Base-by-base conservation (phyloP, 2,888 invertebrate genomes). In the Laspeyria flexula region DNA sequence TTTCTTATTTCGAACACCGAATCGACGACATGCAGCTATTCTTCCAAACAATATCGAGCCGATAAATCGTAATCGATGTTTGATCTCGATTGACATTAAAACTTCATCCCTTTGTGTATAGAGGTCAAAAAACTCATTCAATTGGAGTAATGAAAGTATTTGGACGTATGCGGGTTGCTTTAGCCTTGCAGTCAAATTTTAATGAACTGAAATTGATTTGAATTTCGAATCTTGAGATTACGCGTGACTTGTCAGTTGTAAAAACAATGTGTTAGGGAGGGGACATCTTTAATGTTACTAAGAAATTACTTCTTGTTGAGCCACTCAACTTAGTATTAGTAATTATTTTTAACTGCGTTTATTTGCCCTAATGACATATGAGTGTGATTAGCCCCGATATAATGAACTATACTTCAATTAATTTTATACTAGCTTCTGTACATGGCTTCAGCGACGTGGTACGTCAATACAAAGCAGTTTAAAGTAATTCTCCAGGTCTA, bases 61-160 rank as follows among this genome's bases (percentile, higher is more conserved):
- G 59, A 78, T 76, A 73, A 79, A 76, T 77, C 69, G 60, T 67
- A 60, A 70, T 75, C 67, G 67, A 76, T 66, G 63, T 72, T 66
- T 76, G 71, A 71, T 76, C 64, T 78, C 77, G 75, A 82, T 81
- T 79, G 79, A 72, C 73, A 75, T 66, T 67, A 85, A 83, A 78
- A 83, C 75, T 76, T 80, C 81, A 83, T 82, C 81, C 85, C 79
- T 70, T 70, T 67, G 58, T 63, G 42, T 43, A 59, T 62, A 54
- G 71, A 77, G 86, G 80, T 85, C 84, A 83, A 79, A 79, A 83
- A 85, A 83, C 85, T 78, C 78, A 67, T 73, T 77, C 85, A 87
- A 87, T 87, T 73, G 74, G 37, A 45, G 71, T 76, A 84, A 86
- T 85, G 80, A 77, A 81, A 69, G 82, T 79, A 84, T 83, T 86